These are phyloP conservation scores for Pollenia griseotomentosa DNA, from an alignment of 2,888 invertebrate species.

Conservation along the genomic window DNA sequence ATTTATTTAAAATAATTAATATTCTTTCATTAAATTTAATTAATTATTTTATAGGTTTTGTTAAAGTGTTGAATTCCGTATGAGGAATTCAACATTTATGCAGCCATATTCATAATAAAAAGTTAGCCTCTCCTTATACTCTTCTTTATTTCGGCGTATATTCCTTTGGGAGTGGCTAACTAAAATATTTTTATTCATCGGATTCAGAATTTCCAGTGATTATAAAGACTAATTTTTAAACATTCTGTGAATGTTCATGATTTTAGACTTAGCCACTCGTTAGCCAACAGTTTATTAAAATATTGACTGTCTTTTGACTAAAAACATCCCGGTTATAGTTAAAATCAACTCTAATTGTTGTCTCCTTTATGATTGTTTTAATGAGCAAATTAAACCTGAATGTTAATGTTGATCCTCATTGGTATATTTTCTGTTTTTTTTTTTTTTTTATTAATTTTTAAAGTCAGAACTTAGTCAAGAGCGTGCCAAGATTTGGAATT, in stretches of 20 bases:
- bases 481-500: constrained; percentile 50
- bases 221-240: background rate
- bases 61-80: constrained; percentile 40
- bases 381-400: constrained; percentile 51
- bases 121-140: constrained; percentile 67
- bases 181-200: constrained; percentile 41
- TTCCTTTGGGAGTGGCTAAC: constrained; percentile 64
- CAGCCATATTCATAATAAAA: constrained; percentile 70
- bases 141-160: constrained; percentile 43
- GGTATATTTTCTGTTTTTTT: background rate
- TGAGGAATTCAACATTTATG: constrained; percentile 52
- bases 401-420: constrained; percentile 42
- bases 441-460: background rate
- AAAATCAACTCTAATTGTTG: constrained; percentile 69
- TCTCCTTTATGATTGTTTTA: constrained; percentile 53
- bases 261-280: constrained; percentile 68
- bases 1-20: constrained; percentile 63
- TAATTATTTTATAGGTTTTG: constrained; percentile 49
- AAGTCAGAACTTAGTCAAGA: constrained; percentile 59
- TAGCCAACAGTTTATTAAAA: constrained; percentile 69
- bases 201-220: background rate
- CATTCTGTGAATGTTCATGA: constrained; percentile 7
- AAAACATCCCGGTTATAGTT: constrained; percentile 70
- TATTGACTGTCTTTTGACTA: constrained; percentile 69
- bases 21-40: background rate